Conservation (phyloP, 2,113 vertebrate species). For the Cyphomyrus discorhynchus region DNA sequence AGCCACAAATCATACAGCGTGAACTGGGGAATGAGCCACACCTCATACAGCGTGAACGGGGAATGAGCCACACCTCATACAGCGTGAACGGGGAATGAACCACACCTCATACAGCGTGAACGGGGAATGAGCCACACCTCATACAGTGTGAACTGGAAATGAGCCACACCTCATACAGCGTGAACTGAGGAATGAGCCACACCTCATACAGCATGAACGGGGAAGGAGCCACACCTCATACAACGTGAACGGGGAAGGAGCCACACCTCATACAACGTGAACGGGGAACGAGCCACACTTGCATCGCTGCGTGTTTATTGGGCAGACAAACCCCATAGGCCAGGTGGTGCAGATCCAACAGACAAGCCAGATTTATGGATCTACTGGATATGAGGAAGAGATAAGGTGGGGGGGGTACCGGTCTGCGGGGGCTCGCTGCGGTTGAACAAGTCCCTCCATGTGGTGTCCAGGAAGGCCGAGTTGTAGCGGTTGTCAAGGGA, state of each 20-base stretch:
- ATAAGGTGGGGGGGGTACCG: constrained; percentile 38
- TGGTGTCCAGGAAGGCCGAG: constrained; percentile 61
- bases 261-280: not conserved
- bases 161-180: not conserved
- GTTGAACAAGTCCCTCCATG: constrained; percentile 67
- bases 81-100: not conserved
- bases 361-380: not conserved
- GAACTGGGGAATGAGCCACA: not conserved
- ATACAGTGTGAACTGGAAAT: not conserved
- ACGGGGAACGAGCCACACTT: not conserved
- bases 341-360: not conserved
- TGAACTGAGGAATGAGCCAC: not conserved
- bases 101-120: not conserved
- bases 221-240: not conserved
- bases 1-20: too few species aligned
- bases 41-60: not conserved
- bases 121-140: not conserved
- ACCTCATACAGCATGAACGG: too few species aligned
- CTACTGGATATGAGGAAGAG: not conserved
- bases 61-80: not conserved
- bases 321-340: not conserved
- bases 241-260: not conserved
- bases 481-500: constrained; percentile 62
- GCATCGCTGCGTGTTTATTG: not conserved
- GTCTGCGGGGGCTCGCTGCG: constrained; percentile 56